Base-by-base conservation (phyloP, 2,797 vertebrate species). In the Danio tinwini region DNA sequence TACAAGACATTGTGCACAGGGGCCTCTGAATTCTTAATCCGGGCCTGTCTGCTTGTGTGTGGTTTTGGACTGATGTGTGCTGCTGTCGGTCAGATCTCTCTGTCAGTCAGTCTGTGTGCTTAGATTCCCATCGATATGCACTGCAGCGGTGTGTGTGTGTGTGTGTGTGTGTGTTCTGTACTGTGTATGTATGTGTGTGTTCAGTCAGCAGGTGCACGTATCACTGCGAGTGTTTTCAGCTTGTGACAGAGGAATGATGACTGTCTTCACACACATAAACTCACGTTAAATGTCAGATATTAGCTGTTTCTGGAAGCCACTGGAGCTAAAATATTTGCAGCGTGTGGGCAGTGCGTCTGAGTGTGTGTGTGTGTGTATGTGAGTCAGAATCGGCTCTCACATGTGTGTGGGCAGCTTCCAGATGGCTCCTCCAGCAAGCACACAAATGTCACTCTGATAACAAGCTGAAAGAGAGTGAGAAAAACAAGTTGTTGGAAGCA, bases 371-470 rank as follows among this genome's bases (percentile, higher is more conserved):
- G 68, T 61, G 56, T 47, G 49, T 75, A 10, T 68, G 63, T 82
- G 84, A 82, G 81, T 83, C 78, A 83, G 84, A 83, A 81, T 67
- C 56, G 61, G 61, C 74, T 79, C 74, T 82, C 80, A 81, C 74
- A 65, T 84, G 83, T 82, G 83, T 82, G 82, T 90, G 90, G 93
- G 93, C 93, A 91, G 92, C 86, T 90, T 93, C 93, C 93, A 94
- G 93, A 94, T 94, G 93, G 93, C 93, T 93, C 82, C 81, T 72
- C 90, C 84, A 89, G 90, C 91, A 91, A 91, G 91, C 86, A 88
- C 90, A 92, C 91, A 94, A 94, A 94, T 94, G 93, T 94, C 93
- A 93, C 91, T 91, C 90, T 91, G 91, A 93, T 93, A 91, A 91
- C 90, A 88, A 92, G 90, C 86, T 89, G 89, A 90, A 85, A 86